These are phyloP conservation scores for Monodelphis domestica DNA, from an alignment of 2,797 vertebrate genomes.

Conservation along the genomic window DNA sequence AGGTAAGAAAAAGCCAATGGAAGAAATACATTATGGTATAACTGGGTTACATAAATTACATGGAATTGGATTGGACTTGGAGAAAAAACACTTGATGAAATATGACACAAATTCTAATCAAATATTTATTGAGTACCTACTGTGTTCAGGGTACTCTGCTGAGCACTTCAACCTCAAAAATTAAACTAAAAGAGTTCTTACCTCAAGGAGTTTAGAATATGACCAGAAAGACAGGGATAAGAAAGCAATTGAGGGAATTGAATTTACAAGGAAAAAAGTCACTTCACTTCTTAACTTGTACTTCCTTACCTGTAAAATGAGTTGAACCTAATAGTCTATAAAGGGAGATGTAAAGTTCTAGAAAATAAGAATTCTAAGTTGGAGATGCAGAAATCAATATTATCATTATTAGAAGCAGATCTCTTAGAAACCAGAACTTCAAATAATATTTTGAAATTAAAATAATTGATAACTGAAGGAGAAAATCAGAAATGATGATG, in stretches of 20 bases:
- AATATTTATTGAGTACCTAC: not conserved
- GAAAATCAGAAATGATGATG: constrained; percentile 38
- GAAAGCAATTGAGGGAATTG: not conserved
- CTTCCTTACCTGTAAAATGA: not conserved
- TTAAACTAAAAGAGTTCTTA: not conserved
- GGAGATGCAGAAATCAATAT: not conserved
- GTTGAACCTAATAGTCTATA: not conserved
- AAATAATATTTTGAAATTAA: constrained; percentile 24
- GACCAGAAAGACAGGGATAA: not conserved
- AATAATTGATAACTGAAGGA: constrained; percentile 34
- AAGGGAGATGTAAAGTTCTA: not conserved
- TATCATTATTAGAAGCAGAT: not conserved
- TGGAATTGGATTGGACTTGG: not conserved
- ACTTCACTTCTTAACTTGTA: not conserved
- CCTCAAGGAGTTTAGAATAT: not conserved
- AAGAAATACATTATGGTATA: not conserved
- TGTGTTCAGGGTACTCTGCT: not conserved
- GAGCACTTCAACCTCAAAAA: not conserved
- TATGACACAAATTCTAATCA: not conserved
- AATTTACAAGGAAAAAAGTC: not conserved
- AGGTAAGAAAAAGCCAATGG: constrained; percentile 34
- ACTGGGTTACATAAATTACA: constrained; percentile 1
- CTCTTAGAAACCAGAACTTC: not conserved
- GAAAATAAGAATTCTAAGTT: not conserved
- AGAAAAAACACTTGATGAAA: not conserved